Base-by-base conservation (phyloP, 2,888 invertebrate genomes). In the Hypena proboscidalis region DNA sequence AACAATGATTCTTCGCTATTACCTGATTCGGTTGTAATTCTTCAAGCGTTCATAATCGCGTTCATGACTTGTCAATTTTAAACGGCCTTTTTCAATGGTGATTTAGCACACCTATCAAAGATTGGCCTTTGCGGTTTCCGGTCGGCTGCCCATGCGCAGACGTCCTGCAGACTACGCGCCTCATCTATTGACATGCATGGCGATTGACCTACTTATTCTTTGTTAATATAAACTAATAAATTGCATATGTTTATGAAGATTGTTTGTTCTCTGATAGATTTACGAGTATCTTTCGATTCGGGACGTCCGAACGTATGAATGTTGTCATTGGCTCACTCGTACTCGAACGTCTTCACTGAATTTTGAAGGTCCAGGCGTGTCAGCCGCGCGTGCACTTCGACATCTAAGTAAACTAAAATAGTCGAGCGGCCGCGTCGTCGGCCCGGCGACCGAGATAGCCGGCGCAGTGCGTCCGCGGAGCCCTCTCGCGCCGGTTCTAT, bases 371-470 rank as follows among this genome's bases (percentile, higher is more conserved):
- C 85, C 80, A 70, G 66, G 51, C 74, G 72, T 79, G 83, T 82
- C 82, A 81, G 70, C 68, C 66, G 70, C 70, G 73, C 74, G 76
- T 88, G 89, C 88, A 90, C 88, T 89, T 87, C 89, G 87, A 87
- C 86, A 85, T 88, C 85, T 88, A 84, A 82, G 83, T 85, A 87
- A 88, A 89, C 90, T 67, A 90, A 90, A 90, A 90, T 90, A 90
- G 90, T 90, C 83, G 67, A 77, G 85, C 88, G 78, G 58, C 51
- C 58, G 67, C 73, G 75, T 70, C 74, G 73, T 71, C 80, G 75
- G 83, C 87, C 85, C 86, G 85, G 90, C 89, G 90, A 88, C 89
- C 89, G 90, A 90, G 85, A 83, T 89, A 87, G 80, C 81, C 77
- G 81, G 74, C 84, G 81, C 84, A 90, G 90, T 90, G 74, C 77